Conservation (phyloP, 92 coral and sea anemone species). For the Muricea muricata region DNA sequence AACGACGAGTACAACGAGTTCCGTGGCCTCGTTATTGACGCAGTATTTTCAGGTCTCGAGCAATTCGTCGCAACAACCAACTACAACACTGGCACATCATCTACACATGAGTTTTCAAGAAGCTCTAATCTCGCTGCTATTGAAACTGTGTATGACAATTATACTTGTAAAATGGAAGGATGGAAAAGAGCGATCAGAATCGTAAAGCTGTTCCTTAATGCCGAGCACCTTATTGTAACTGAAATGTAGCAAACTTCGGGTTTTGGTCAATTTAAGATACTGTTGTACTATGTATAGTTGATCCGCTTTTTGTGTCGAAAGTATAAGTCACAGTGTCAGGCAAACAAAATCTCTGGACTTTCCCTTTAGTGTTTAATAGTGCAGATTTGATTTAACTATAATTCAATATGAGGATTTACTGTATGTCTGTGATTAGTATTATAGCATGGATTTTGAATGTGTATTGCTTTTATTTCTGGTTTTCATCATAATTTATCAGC, state of each 20-base stretch:
- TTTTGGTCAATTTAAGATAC: no score
- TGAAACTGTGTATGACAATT: conserved; percentile 75
- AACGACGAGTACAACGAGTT: conserved; percentile 39
- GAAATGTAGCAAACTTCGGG: conserved; percentile 63
- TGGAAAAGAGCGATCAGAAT: conserved; percentile 87
- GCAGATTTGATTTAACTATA: no score
- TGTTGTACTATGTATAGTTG: no score
- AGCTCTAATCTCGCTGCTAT: background rate
- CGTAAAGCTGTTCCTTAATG: conserved; percentile 72
- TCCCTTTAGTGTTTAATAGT: no score
- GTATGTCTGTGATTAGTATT: no score
- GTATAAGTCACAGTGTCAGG: no score
- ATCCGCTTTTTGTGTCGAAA: no score
- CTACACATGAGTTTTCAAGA: background rate
- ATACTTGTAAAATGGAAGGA: conserved; percentile 77
- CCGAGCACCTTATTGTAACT: conserved; percentile 77
- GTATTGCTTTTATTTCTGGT: no score
- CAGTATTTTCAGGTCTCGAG: conserved; percentile 73
- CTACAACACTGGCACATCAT: conserved; percentile 48
- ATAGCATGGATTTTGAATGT: no score
- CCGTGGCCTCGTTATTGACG: conserved; percentile 73
- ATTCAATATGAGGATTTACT: no score
- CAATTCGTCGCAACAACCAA: conserved; percentile 67
- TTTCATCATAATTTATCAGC: no score
- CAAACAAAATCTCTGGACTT: no score